These are phyloP conservation scores for Meloidogyne hapla DNA, from an alignment of 1,140 invertebrate genomes.

Conservation along the genomic window DNA sequence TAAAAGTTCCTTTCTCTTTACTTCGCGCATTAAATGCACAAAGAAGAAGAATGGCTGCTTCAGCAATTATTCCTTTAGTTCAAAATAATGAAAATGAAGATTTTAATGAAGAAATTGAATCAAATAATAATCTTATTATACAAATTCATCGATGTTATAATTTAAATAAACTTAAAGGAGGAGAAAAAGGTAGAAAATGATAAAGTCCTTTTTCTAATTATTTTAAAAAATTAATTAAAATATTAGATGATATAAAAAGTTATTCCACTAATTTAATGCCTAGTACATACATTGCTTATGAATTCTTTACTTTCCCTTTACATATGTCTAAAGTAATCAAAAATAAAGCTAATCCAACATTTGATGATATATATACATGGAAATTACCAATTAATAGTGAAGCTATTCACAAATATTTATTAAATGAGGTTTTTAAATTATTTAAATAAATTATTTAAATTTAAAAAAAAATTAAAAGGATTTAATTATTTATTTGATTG, in stretches of 20 bases:
- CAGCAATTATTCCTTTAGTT: slow-evolving; percentile 12
- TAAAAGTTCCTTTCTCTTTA: slow-evolving; percentile 44
- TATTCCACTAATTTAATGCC: neutral
- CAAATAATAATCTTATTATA: slow-evolving; percentile 43
- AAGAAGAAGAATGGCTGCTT: slow-evolving; percentile 32
- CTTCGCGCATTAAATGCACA: slow-evolving; percentile 47
- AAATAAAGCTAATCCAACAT: slow-evolving; percentile 44
- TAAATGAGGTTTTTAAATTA: slow-evolving; percentile 24
- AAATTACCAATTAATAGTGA: slow-evolving; percentile 36
- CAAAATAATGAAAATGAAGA: neutral
- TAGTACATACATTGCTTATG: slow-evolving; percentile 46
- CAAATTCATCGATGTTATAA: slow-evolving; percentile 42
- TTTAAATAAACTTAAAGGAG: slow-evolving; percentile 31
- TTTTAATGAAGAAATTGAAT: neutral
- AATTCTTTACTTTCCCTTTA: slow-evolving; percentile 51
- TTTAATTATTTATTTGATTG: slow-evolving; percentile 32
- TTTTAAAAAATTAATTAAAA: too few species aligned
- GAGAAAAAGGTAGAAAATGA: neutral
- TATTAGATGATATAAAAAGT: neutral
- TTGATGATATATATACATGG: slow-evolving; percentile 34
- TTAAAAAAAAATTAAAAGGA: slow-evolving; percentile 27
- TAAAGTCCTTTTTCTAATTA: too few species aligned
- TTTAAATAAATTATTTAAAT: neutral
- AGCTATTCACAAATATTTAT: slow-evolving; percentile 47
- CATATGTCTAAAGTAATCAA: slow-evolving; percentile 33